Percentiles rank a stretch among this genome's conserved stretches.
Evolutionary conservation across 2,113 vertebrate genomes (phyloP).

Genomic region (Laticauda laticaudata): DNA sequence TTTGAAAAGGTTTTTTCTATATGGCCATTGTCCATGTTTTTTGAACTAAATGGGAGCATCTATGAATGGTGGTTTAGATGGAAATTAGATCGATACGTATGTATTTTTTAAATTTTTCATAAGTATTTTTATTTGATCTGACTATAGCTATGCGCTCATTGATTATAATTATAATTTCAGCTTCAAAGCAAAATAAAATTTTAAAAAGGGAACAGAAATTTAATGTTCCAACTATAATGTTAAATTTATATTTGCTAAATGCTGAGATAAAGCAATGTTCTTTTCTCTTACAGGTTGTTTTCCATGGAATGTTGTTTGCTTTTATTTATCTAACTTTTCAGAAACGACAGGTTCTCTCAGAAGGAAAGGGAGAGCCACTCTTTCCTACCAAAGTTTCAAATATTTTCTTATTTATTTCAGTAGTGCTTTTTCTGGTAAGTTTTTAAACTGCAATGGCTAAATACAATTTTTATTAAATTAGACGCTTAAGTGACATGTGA

Average conservation of each 20-base stretch:
- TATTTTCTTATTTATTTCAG: constrained; percentile 85
- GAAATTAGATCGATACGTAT: constrained; percentile 94
- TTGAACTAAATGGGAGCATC: constrained; percentile 89
- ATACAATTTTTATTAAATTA: neutral
- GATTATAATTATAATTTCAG: neutral
- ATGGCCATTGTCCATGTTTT: constrained; percentile 92
- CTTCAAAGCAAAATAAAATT: neutral
- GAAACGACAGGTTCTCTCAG: constrained; percentile 85
- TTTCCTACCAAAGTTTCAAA: constrained; percentile 88
- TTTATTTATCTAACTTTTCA: constrained; percentile 92
- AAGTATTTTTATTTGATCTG: neutral
- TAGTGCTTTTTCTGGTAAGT: constrained; percentile 90
- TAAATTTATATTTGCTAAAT: neutral
- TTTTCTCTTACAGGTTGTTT: constrained; percentile 80
- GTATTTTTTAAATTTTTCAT: constrained; percentile 38
- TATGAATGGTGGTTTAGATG: constrained; percentile 99
- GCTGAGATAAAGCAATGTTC: neutral
- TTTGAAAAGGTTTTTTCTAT: constrained; percentile 93
- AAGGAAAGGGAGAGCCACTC: constrained; percentile 90
- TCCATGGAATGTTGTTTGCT: constrained; percentile 94
- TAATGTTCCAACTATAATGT: neutral
- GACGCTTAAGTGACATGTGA: neutral
- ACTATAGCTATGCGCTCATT: neutral
- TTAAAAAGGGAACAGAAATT: neutral
- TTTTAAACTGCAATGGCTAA: neutral